Evolutionary conservation across 1,140 invertebrate genomes (phyloP).

Genomic region (Drosophila parabipectinata): DNA sequence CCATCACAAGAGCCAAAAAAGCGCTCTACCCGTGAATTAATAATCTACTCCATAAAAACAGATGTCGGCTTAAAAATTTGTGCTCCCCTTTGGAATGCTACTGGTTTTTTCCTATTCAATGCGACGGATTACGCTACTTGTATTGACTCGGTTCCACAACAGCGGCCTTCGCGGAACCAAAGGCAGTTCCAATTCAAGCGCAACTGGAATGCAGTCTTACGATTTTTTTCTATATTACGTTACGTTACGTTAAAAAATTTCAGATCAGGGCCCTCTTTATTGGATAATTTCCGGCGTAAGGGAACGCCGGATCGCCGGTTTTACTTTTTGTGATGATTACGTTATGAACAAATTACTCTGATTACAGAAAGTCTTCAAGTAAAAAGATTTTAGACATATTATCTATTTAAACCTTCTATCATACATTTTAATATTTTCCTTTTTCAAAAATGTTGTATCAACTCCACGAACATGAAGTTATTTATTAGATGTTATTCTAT

Average conservation of each 20-base stretch:
- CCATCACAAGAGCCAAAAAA: slow-evolving; percentile 42
- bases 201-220: slow-evolving; percentile 12
- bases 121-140: slow-evolving; percentile 64
- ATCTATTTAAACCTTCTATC: too few relatives aligned
- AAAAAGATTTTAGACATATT: too few relatives aligned
- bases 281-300: not conserved
- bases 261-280: not conserved
- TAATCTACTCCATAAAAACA: slow-evolving; percentile 78
- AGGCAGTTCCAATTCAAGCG: slow-evolving; percentile 3
- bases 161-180: slow-evolving; percentile 20
- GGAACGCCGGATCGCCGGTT: not conserved
- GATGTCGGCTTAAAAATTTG: slow-evolving; percentile 69
- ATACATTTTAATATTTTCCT: too few relatives aligned
- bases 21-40: slow-evolving; percentile 67
- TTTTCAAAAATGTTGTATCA: too few relatives aligned
- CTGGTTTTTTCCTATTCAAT: slow-evolving; percentile 57
- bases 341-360: too few relatives aligned
- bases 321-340: not conserved
- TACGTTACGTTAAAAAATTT: not conserved
- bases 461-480: too few relatives aligned
- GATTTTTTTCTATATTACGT: not conserved
- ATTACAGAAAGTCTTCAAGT: too few relatives aligned
- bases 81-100: slow-evolving; percentile 52
- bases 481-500: too few relatives aligned
- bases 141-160: slow-evolving; percentile 26